These are phyloP conservation scores for Papilio elwesi DNA, from an alignment of 2,888 invertebrate species.

Conservation along the genomic window DNA sequence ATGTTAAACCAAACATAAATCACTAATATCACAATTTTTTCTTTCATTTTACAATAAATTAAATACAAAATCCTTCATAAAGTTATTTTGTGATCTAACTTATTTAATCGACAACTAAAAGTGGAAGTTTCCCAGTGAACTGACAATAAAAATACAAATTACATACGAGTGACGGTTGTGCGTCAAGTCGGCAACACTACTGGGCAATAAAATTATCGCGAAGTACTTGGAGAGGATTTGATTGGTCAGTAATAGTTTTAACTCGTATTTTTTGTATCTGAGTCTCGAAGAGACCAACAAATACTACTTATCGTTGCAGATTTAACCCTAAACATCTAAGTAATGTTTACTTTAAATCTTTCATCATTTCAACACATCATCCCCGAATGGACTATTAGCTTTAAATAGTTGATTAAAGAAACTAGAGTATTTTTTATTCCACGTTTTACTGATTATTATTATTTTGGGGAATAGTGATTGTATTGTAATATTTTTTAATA, in stretches of 20 bases:
- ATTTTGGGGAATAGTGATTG: no score
- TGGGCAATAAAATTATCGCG: not conserved
- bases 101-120: not conserved
- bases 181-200: constrained; percentile 39
- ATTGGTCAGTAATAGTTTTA: not conserved
- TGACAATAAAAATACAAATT: constrained; percentile 36
- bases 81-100: not conserved
- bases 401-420: no score
- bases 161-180: constrained; percentile 40
- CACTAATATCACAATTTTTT: constrained; percentile 42
- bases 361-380: no score
- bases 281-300: no score
- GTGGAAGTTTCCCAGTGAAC: constrained; percentile 22
- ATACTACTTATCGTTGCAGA: no score
- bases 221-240: not conserved
- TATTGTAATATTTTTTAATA: no score
- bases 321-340: no score
- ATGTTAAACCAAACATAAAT: constrained; percentile 40
- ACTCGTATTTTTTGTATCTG: not conserved
- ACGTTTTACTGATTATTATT: no score
- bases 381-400: no score
- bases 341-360: no score
- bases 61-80: constrained; percentile 11
- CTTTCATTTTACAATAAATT: constrained; percentile 46
- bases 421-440: no score